Conservation (phyloP, 2,797 vertebrate genomes). For the Anabas testudineus region DNA sequence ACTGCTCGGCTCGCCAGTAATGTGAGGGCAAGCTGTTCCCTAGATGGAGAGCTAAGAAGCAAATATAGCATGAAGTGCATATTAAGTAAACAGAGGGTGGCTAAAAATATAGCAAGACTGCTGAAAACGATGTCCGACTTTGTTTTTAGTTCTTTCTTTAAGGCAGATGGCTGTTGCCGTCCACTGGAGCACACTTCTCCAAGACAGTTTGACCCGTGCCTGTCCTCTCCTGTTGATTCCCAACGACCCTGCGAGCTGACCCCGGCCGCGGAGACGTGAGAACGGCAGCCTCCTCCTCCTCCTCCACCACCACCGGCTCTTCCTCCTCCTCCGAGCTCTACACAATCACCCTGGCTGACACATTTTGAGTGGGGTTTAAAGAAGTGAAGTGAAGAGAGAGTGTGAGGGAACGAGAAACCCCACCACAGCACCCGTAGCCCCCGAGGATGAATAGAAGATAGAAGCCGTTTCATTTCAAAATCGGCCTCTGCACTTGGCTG, state of each 20-base stretch:
- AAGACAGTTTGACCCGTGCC: conserved; percentile 47
- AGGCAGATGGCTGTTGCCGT: conserved; percentile 6
- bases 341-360: conserved; percentile 74
- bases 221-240: conserved; percentile 69
- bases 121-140: not conserved
- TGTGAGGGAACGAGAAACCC: conserved; percentile 72
- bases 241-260: conserved; percentile 42
- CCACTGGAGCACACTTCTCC: conserved; percentile 46
- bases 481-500: conserved; percentile 84
- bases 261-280: conserved; percentile 51
- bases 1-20: conserved; percentile 73
- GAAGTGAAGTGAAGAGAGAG: conserved; percentile 74
- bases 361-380: conserved; percentile 82
- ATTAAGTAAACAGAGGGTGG: conserved; percentile 61
- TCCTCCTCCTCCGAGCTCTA: conserved; percentile 51
- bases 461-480: conserved; percentile 81
- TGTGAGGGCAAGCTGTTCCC: conserved; percentile 70
- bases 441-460: conserved; percentile 82
- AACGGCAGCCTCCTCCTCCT: conserved; percentile 32
- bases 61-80: conserved; percentile 73
- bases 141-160: conserved; percentile 8
- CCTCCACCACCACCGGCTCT: conserved; percentile 42
- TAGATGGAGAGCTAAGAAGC: conserved; percentile 61
- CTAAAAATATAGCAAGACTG: conserved; percentile 30
- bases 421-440: conserved; percentile 69